A percentile compares a stretch with the other conserved stretches of the same genome.
phyloP scores from a whole-genome alignment of 1,140 invertebrate genomes.

The Macrobrachium nipponense region DNA sequence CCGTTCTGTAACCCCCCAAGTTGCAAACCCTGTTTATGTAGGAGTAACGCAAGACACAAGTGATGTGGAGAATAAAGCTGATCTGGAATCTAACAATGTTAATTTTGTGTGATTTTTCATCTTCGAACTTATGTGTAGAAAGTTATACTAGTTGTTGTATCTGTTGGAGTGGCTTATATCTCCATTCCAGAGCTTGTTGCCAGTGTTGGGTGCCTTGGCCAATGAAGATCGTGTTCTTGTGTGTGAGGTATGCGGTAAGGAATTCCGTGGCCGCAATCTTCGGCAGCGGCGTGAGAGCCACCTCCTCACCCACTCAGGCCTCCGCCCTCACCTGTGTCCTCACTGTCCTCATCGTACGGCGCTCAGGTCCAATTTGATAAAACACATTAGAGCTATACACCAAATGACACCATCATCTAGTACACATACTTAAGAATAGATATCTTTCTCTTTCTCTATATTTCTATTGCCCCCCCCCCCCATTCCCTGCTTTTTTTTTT shows the following conservation, averaged over 20 bases:
- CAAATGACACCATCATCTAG: constrained; percentile 15
- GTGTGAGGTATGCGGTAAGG: constrained; percentile 54
- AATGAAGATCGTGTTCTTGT: constrained; percentile 47
- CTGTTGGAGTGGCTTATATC: constrained; percentile 54
- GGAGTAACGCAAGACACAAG: neutral
- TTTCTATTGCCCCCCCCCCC: neutral
- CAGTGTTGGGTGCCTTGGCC: constrained; percentile 40
- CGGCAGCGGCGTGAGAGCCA: constrained; percentile 63
- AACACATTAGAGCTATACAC: constrained; percentile 55
- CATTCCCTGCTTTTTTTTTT: neutral
- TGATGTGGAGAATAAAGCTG: no score
- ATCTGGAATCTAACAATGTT: no score
- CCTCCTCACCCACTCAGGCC: constrained; percentile 68
- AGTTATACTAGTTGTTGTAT: constrained; percentile 36
- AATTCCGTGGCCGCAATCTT: constrained; percentile 53
- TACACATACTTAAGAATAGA: neutral
- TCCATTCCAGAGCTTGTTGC: constrained; percentile 53
- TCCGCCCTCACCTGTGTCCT: constrained; percentile 66
- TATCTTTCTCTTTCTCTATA: neutral
- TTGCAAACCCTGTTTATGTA: neutral
- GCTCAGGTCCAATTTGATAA: constrained; percentile 58
- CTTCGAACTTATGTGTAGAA: constrained; percentile 10
- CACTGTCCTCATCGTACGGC: constrained; percentile 64
- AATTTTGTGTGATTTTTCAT: neutral
- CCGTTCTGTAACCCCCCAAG: no score